A percentile compares a stretch with the other conserved stretches of the same genome.
These are phyloP conservation scores for Theonella swinhoei DNA, from an alignment of 37 sponge, comb jelly and placozoan species.

Conservation along the genomic window DNA sequence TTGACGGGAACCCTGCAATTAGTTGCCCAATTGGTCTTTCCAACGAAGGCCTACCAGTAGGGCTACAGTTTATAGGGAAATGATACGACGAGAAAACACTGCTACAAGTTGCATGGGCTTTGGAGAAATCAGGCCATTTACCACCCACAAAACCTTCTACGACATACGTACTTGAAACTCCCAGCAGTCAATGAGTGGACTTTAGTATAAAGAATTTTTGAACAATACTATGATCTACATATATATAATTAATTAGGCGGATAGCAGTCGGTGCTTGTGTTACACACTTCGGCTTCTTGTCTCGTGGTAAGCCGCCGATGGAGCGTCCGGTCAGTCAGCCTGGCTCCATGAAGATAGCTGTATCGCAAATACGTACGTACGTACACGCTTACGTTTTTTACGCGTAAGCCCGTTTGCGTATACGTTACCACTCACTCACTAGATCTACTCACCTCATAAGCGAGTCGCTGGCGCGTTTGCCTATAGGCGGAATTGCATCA, in stretches of 20 bases:
- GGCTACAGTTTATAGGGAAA: slow-evolving; percentile 66
- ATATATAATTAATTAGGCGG: slow-evolving; percentile 14
- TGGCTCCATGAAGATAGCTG: not conserved
- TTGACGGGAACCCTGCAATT: slow-evolving; percentile 48
- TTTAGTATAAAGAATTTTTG: not conserved
- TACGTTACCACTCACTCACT: no score
- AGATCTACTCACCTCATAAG: no score
- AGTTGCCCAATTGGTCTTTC: slow-evolving; percentile 43
- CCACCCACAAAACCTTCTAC: slow-evolving; percentile 21
- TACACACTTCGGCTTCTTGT: not conserved
- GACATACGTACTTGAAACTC: slow-evolving; percentile 37
- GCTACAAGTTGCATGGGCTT: slow-evolving; percentile 47
- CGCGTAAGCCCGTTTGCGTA: no score
- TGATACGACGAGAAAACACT: slow-evolving; percentile 79
- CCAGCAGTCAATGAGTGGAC: not conserved
- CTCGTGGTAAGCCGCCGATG: not conserved
- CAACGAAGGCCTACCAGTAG: slow-evolving; percentile 57
- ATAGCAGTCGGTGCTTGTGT: slow-evolving; percentile 31
- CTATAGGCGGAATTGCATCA: no score
- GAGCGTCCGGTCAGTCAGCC: not conserved
- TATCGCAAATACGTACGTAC: no score
- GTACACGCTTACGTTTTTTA: no score
- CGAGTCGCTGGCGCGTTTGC: no score
- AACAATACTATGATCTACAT: not conserved
- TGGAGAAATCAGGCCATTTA: slow-evolving; percentile 14